Evolutionary conservation across 1,140 invertebrate genomes (phyloP), one percentile per base, ranked within the genome.

Genomic region (Atopsyche davidsoni): DNA sequence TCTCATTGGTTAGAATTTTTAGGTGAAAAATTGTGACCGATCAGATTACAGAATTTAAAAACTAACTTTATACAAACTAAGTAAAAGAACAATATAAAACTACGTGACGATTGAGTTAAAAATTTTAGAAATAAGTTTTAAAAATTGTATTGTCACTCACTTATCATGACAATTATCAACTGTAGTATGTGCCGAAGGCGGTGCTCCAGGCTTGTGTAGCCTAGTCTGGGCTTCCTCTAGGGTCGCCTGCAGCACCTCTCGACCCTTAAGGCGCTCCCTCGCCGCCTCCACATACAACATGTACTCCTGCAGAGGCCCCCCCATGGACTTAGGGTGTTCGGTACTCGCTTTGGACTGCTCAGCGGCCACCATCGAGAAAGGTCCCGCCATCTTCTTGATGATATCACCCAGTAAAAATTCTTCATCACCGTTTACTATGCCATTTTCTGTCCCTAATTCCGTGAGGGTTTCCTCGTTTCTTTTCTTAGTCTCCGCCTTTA

Each of bases 191-290:
- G 11, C 45, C 51, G 24, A 42, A 42, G 24, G 28, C 16, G n/a
- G 34, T n/a, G 14, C 46, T 7, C 31, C 35, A 11, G 19, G 36
- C 53, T 79, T 82, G 19, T 77, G 72, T 13, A 85, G 63, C 57
- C 85, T 81, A 36, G 86, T 82, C 14, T 82, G 60, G 1, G 78
- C 79, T 43, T 74, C 65, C 62, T 87, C 83, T 61, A 84, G 85
- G 49, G 81, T 75, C 51, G 78, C 77, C 63, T 86, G 83, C 63
- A 83, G 79, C n/a, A 72, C 70, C 62, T 87, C 84, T 34, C 85
- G 68, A 46, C 80, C 75, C 31, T 70, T 63, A 42, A 86, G 60
- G n/a, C 81, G 81, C 60, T 83, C 82, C 66, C 84, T 80, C 0
- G 81, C 78, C 17, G 81, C 77, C 48, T 82, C 83, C 43, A 84